Percentiles rank a stretch among this genome's conserved stretches.
Conservation (phyloP, 2,113 vertebrate genomes). For the Promerops cafer region DNA sequence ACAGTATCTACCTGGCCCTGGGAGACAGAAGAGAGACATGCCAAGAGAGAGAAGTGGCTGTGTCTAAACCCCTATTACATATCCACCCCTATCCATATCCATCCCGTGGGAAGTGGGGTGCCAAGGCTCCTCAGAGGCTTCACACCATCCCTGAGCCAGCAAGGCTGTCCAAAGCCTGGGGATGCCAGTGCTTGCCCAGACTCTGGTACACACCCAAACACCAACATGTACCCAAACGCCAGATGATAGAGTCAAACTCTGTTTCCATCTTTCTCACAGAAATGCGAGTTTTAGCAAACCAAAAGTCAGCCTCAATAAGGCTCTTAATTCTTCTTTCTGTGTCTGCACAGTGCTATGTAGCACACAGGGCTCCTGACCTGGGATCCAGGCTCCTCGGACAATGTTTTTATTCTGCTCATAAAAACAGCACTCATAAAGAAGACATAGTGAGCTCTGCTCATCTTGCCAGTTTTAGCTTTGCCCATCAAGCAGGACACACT, state of each 20-base stretch:
- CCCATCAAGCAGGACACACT: neutral
- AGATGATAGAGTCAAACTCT: neutral
- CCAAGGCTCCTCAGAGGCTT: neutral
- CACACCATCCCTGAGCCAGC: neutral
- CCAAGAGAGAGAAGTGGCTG: neutral
- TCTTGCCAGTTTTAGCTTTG: neutral
- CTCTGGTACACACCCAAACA: accelerated
- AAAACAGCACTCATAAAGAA: neutral
- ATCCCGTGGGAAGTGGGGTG: neutral
- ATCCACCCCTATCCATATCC: neutral
- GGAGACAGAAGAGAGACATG: neutral
- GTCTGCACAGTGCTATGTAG: neutral
- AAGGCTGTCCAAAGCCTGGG: neutral
- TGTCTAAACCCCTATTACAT: neutral
- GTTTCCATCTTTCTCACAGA: accelerated
- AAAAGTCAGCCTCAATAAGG: neutral
- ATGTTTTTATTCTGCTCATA: neutral
- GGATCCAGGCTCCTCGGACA: neutral
- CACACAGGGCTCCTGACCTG: neutral
- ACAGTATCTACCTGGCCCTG: neutral
- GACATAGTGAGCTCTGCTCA: neutral
- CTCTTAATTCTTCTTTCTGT: neutral
- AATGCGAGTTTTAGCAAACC: neutral
- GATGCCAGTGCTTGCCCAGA: neutral
- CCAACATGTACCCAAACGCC: accelerated